Evolutionary conservation across 1,140 invertebrate species (phyloP).

Genomic region (Drosophila bocqueti): DNA sequence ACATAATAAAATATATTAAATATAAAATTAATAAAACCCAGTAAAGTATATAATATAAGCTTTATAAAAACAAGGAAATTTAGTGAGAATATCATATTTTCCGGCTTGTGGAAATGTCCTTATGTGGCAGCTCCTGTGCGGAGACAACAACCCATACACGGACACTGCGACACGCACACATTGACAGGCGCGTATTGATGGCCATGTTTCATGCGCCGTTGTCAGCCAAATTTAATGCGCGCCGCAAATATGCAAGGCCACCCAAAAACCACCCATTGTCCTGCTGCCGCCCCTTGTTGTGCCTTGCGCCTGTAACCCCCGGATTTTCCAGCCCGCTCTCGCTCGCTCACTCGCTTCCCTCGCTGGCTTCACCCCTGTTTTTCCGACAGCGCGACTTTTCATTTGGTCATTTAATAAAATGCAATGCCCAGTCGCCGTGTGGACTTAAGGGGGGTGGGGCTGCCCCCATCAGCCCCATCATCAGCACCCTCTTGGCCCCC

Average conservation of each 20-base stretch:
- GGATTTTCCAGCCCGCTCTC: background rate
- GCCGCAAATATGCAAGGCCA: conserved; percentile 75
- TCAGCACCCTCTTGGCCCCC: background rate
- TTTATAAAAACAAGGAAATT: background rate
- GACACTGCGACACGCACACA: conserved; percentile 30
- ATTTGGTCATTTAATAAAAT: conserved; percentile 83
- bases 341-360: background rate
- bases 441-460: background rate
- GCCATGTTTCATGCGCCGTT: conserved; percentile 81
- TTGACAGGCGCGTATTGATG: conserved; percentile 77
- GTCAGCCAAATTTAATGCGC: conserved; percentile 82
- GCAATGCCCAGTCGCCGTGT: conserved; percentile 58
- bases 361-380: conserved; percentile 5
- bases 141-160: conserved; percentile 16
- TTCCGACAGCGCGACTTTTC: conserved; percentile 77
- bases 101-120: conserved; percentile 7
- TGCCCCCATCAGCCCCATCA: background rate
- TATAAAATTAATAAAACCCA: background rate
- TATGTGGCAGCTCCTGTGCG: background rate
- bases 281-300: background rate
- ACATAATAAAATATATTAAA: background rate
- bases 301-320: background rate
- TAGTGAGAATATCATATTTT: background rate
- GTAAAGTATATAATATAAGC: background rate
- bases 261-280: conserved; percentile 47